phyloP scores from a whole-genome alignment of 2,113 vertebrate genomes.

The Recurvirostra avosetta region DNA sequence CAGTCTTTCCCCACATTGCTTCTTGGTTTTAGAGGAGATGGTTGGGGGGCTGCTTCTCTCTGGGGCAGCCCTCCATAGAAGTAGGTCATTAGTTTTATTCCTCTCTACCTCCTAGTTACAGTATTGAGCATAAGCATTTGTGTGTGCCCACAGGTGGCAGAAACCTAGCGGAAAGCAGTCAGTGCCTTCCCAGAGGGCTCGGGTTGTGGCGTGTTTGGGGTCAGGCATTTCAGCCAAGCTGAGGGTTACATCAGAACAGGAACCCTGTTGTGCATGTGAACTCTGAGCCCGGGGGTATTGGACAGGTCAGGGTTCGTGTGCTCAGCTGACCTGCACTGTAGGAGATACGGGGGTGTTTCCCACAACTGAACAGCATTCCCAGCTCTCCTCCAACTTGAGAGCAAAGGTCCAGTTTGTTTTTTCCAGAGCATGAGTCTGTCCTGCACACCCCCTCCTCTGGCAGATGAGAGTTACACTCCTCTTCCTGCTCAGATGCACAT shows the following conservation, averaged over 20 bases:
- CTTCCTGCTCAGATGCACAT: background rate
- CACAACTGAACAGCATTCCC: background rate
- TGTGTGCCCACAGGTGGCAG: background rate
- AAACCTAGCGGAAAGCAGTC: background rate
- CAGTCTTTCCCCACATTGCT: background rate
- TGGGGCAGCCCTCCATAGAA: background rate
- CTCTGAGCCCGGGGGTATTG: rapidly evolving
- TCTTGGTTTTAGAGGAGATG: background rate
- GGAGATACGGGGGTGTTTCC: background rate
- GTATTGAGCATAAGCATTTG: background rate
- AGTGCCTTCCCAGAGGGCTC: background rate
- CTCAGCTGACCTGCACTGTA: background rate
- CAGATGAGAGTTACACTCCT: background rate
- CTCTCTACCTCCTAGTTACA: background rate
- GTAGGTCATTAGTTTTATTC: background rate
- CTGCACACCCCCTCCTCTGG: background rate
- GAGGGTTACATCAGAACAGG: background rate
- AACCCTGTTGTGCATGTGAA: background rate
- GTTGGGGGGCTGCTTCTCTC: background rate
- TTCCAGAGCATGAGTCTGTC: background rate
- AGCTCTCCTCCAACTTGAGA: background rate
- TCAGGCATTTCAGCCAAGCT: background rate
- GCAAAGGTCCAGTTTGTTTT: background rate
- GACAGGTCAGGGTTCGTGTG: rapidly evolving
- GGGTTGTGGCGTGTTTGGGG: background rate